These are phyloP conservation scores for Pangasius djambal DNA, from an alignment of 2,797 vertebrate species.

Conservation along the genomic window DNA sequence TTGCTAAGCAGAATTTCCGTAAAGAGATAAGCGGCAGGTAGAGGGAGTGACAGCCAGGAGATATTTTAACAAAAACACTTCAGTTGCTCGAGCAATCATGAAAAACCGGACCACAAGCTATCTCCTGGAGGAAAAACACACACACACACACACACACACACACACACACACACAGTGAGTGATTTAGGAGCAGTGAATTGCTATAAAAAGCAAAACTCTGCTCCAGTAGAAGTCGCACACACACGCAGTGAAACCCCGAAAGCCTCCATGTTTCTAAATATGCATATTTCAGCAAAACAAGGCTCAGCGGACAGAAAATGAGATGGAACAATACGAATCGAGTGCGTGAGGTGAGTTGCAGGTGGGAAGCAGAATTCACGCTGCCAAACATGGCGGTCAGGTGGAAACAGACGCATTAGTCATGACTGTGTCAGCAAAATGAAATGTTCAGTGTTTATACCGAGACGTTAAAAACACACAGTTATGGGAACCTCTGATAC, in stretches of 20 bases:
- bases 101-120: not conserved
- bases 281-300: conserved; percentile 5
- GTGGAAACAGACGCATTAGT: not conserved
- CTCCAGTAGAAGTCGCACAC: not conserved
- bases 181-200: not conserved
- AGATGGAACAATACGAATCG: not conserved
- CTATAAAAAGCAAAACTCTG: not conserved
- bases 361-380: not conserved
- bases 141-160: not conserved
- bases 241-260: not conserved
- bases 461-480: not conserved
- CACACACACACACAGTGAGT: not conserved
- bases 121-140: not conserved
- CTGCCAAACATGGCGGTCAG: not conserved
- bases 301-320: not conserved
- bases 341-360: not conserved
- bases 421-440: too few relatives aligned
- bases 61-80: conserved; percentile 66
- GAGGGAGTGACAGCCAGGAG: conserved; percentile 55
- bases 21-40: conserved; percentile 33
- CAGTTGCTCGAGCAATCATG: conserved; percentile 58
- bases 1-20: conserved; percentile 20
- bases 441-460: not conserved
- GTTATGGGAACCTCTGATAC: not conserved
- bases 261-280: not conserved